Evolutionary conservation across 2,888 invertebrate genomes (phyloP).

Genomic region (Phaedon cochleariae): DNA sequence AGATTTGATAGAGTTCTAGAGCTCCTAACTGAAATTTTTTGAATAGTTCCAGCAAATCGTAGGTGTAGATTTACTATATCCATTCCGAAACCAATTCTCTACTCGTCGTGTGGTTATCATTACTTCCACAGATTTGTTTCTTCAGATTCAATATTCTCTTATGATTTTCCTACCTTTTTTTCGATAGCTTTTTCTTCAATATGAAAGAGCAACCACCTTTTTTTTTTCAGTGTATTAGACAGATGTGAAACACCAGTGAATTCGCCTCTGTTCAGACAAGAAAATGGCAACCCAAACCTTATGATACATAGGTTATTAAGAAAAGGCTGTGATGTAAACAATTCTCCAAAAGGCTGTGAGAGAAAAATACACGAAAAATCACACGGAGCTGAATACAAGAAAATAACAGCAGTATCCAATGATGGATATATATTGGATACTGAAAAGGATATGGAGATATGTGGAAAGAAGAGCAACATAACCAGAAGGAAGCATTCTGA

Average conservation of each 20-base stretch:
- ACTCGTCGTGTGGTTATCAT: too few relatives aligned
- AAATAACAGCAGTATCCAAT: conserved; percentile 32
- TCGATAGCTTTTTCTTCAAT: too few relatives aligned
- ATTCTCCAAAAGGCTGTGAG: conserved; percentile 7
- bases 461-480: conserved; percentile 33
- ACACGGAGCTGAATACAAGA: conserved; percentile 23
- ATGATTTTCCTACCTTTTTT: too few relatives aligned
- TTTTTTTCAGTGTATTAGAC: conserved; percentile 26
- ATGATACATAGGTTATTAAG: background rate
- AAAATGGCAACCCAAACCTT: background rate
- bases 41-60: too few relatives aligned
- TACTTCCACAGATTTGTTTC: too few relatives aligned
- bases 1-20: too few relatives aligned
- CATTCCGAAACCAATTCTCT: too few relatives aligned
- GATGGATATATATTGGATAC: conserved; percentile 39
- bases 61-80: too few relatives aligned
- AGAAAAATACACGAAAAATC: too few relatives aligned
- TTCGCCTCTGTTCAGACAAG: conserved; percentile 24
- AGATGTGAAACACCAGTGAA: conserved; percentile 25
- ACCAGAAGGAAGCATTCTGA: conserved; percentile 33
- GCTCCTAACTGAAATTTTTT: too few relatives aligned
- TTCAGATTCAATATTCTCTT: too few relatives aligned
- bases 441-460: conserved; percentile 44
- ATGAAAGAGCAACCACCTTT: too few relatives aligned
- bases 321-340: conserved; percentile 23